Conservation (phyloP, 2,888 invertebrate species). For the Zygaena filipendulae region DNA sequence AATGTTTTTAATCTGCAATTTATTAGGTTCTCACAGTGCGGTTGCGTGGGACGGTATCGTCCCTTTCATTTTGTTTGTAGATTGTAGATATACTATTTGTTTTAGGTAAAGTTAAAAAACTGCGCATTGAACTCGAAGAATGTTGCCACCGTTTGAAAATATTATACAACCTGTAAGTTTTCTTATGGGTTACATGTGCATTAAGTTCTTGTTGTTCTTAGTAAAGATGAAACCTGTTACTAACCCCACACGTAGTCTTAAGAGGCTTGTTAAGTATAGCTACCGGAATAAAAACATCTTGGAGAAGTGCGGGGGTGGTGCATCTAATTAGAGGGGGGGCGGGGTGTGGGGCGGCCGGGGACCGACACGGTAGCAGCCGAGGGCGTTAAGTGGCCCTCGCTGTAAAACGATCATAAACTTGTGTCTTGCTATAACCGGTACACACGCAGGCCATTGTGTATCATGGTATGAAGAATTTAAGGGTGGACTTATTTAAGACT, state of each 20-base stretch:
- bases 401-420: conserved; percentile 63
- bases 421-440: conserved; percentile 44
- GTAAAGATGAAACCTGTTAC: too few species aligned
- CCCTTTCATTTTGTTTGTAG: background rate
- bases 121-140: too few species aligned
- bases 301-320: conserved; percentile 25
- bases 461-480: too few species aligned
- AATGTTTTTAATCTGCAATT: conserved; percentile 29
- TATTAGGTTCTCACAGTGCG: conserved; percentile 17
- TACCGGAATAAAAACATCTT: conserved; percentile 29
- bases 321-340: conserved; percentile 37
- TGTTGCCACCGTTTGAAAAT: too few species aligned
- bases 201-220: too few species aligned
- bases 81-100: conserved; percentile 7
- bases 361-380: conserved; percentile 42
- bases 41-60: conserved; percentile 5
- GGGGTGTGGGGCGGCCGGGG: conserved; percentile 20
- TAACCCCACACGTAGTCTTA: too few species aligned
- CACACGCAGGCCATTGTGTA: conserved; percentile 21
- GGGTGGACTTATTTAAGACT: background rate
- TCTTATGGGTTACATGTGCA: too few species aligned
- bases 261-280: conserved; percentile 29
- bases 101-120: conserved; percentile 14
- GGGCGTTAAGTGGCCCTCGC: conserved; percentile 59
- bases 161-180: too few species aligned